Conservation (phyloP, 2,888 invertebrate genomes). For the Sphaeridia pumilis region DNA sequence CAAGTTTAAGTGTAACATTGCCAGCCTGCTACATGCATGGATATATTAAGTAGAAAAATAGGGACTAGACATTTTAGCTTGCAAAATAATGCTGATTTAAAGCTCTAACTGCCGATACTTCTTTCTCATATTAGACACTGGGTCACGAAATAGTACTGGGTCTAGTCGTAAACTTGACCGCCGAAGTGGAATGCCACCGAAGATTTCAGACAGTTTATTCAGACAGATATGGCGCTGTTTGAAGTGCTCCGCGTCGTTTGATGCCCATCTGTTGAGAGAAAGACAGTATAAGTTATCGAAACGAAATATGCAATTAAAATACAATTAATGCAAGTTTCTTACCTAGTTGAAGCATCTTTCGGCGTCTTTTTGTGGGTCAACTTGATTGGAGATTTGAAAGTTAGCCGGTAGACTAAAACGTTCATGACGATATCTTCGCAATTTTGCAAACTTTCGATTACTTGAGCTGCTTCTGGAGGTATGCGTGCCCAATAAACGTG, state of each 20-base stretch:
- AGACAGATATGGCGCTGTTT: slow-evolving; percentile 87
- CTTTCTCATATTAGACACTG: slow-evolving; percentile 86
- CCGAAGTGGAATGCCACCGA: slow-evolving; percentile 90
- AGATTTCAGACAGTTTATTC: slow-evolving; percentile 84
- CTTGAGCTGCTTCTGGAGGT: slow-evolving; percentile 27
- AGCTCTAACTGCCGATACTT: slow-evolving; percentile 91
- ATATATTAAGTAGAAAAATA: no score
- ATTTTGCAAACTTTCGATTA: slow-evolving; percentile 68
- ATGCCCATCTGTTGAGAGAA: slow-evolving; percentile 57
- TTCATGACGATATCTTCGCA: slow-evolving; percentile 96
- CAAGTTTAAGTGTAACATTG: no score
- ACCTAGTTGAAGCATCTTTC: slow-evolving; percentile 41
- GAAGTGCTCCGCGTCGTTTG: slow-evolving; percentile 91
- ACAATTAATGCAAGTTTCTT: neutral
- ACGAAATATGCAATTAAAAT: neutral
- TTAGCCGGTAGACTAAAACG: slow-evolving; percentile 85
- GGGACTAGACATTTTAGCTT: no score
- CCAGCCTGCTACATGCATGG: no score
- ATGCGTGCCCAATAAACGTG: slow-evolving; percentile 57
- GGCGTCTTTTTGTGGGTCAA: slow-evolving; percentile 86
- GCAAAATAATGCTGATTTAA: no score
- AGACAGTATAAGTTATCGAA: no score
- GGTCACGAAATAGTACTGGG: slow-evolving; percentile 89
- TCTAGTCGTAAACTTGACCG: slow-evolving; percentile 82
- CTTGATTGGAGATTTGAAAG: slow-evolving; percentile 85